phyloP scores from a whole-genome alignment of 2,888 invertebrate species.

The Pedicia rivosa region DNA sequence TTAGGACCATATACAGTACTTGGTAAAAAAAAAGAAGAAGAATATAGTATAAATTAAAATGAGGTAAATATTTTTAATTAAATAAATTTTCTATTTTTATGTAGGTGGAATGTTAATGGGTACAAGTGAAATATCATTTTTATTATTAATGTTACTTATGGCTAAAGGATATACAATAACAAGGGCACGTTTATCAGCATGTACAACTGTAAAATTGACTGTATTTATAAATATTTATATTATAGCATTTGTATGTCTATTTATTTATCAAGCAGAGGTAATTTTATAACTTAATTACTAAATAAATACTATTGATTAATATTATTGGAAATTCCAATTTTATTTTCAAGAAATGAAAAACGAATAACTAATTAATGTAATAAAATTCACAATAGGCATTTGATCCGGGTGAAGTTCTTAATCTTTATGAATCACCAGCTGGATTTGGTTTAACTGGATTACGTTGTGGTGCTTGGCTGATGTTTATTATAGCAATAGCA shows the following conservation, averaged over 20 bases:
- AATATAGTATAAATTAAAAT: constrained; percentile 4
- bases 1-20: constrained; percentile 35
- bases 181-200: constrained; percentile 55
- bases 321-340: too few species aligned
- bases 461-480: constrained; percentile 63
- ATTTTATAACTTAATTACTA: background rate
- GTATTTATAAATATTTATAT: constrained; percentile 64
- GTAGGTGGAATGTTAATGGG: constrained; percentile 58
- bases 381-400: constrained; percentile 46
- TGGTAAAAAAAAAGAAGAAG: too few species aligned
- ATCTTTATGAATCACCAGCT: constrained; percentile 80
- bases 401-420: constrained; percentile 80
- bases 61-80: background rate
- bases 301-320: too few species aligned
- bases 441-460: constrained; percentile 68
- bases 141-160: constrained; percentile 62
- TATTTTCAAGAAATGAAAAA: background rate
- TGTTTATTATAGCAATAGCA: constrained; percentile 46
- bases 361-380: background rate
- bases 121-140: constrained; percentile 54
- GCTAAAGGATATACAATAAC: constrained; percentile 88
- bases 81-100: constrained; percentile 26
- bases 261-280: constrained; percentile 67
- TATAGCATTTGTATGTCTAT: constrained; percentile 55
- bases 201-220: constrained; percentile 58